Evolutionary conservation across 2,888 invertebrate genomes (phyloP), one percentile per base, ranked within the genome.

Genomic region (Eupithecia tripunctaria): DNA sequence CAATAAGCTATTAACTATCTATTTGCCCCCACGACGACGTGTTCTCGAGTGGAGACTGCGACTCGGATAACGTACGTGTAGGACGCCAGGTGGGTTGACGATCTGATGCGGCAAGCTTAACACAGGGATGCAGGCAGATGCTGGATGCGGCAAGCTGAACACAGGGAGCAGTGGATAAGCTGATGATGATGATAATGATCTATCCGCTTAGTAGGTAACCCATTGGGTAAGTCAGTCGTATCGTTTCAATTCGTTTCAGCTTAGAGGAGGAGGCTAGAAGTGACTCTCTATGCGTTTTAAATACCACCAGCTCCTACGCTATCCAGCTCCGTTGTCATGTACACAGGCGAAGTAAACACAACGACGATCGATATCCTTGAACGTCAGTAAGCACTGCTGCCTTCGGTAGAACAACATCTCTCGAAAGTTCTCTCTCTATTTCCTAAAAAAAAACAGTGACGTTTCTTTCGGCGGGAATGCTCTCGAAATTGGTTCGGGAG

Each of bases 331-430:
- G 94, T 94, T 94, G 94, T 93, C 94, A 94, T 94, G 94, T 93
- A 90, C 86, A 94, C 94, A 91, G 93, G 84, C 85, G 78, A 86
- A 88, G 94, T 94, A 94, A 94, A 94, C 94, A 94, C 91, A 94
- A 76, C 82, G 75, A 29, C 86, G 92, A 94, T 94, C 94, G 93
- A 94, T 94, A 93, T 86, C 86, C 83, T 82, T 82, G 83, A 83
- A 84, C 85, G 83, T 84, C 84, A 82, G 85, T 83, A 92, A 89
- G 86, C 86, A 78, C 79, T 80, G 81, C 84, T 85, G 89, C 90
- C 82, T 85, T 90, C 88, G 80, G 75, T 76, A 83, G 80, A 87
- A 80, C 85, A 82, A 82, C 79, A 81, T 74, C 77, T 71, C 51
- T 63, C 43, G 41, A 21, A 36, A 36, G 14, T 65, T 63, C 25